These are phyloP conservation scores for Microchirus variegatus DNA, from an alignment of 2,797 vertebrate species.

Conservation along the genomic window DNA sequence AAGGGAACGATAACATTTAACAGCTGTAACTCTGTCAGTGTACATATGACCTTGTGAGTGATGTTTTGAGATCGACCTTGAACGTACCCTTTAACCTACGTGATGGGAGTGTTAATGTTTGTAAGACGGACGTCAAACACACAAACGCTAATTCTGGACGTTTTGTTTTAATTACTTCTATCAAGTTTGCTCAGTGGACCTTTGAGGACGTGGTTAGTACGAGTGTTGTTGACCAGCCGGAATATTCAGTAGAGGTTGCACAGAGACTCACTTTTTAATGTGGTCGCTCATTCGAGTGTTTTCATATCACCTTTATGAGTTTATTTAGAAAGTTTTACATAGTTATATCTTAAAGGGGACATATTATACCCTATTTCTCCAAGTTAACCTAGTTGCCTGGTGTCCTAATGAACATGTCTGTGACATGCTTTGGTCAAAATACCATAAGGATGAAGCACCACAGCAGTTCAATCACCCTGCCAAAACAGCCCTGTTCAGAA, in stretches of 20 bases:
- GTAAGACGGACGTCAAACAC: background rate
- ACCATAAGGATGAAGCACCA: too few species aligned
- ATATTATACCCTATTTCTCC: too few species aligned
- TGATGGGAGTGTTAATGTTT: constrained; percentile 12
- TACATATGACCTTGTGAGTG: background rate
- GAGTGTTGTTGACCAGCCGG: constrained; percentile 38
- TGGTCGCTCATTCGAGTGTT: constrained; percentile 9
- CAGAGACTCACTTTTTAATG: constrained; percentile 17
- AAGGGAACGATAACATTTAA: background rate
- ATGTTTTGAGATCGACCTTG: background rate
- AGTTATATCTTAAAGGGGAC: too few species aligned
- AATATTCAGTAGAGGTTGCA: constrained; percentile 58
- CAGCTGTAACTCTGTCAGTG: background rate
- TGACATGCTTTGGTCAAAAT: too few species aligned
- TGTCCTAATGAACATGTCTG: too few species aligned
- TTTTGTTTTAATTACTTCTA: background rate
- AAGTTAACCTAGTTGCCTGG: too few species aligned
- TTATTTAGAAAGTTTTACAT: too few species aligned
- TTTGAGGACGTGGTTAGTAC: constrained; percentile 59
- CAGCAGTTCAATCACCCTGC: too few species aligned
- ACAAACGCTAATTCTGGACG: constrained; percentile 7
- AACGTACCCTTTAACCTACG: constrained; percentile 30
- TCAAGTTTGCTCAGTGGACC: constrained; percentile 65
- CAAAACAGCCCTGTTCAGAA: too few species aligned
- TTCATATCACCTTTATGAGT: too few species aligned